Percentiles rank a stretch among this genome's conserved stretches.
These are phyloP conservation scores for Leistus spinibarbis DNA, from an alignment of 2,888 invertebrate species.

Conservation along the genomic window DNA sequence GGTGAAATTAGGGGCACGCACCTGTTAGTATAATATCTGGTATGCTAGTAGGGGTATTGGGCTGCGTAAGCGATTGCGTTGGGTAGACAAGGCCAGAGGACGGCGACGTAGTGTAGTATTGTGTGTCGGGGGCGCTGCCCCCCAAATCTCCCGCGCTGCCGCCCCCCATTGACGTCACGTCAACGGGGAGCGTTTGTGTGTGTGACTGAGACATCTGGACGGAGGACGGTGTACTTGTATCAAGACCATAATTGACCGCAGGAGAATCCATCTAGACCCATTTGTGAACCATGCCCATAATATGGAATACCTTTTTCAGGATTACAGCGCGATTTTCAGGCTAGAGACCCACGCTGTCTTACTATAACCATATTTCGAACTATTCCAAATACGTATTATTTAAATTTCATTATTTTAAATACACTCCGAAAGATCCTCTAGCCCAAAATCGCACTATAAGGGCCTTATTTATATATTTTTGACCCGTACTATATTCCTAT, in stretches of 20 bases:
- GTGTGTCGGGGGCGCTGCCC: slow-evolving; percentile 58
- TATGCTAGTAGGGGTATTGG: slow-evolving; percentile 79
- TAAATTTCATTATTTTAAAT: no score
- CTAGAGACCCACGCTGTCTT: no score
- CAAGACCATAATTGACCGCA: slow-evolving; percentile 44
- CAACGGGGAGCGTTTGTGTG: slow-evolving; percentile 48
- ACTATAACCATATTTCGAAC: no score
- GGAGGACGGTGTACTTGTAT: slow-evolving; percentile 47
- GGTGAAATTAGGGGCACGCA: slow-evolving; percentile 56
- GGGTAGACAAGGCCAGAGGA: slow-evolving; percentile 63
- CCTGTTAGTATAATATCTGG: slow-evolving; percentile 85
- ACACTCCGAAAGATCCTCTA: not conserved
- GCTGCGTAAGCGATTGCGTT: slow-evolving; percentile 60
- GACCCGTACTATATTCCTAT: no score
- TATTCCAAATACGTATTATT: no score
- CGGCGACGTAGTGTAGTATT: slow-evolving; percentile 68
- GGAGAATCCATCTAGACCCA: slow-evolving; percentile 21
- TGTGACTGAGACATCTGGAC: slow-evolving; percentile 45
- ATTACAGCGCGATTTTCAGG: not conserved
- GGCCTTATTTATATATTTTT: not conserved
- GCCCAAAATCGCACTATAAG: not conserved
- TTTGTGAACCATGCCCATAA: slow-evolving; percentile 18
- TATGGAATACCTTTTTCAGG: not conserved
- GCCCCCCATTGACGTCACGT: slow-evolving; percentile 43
- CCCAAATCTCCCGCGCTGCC: slow-evolving; percentile 57